These are phyloP conservation scores for Bubo bubo DNA, from an alignment of 2,113 vertebrate species.

Conservation along the genomic window DNA sequence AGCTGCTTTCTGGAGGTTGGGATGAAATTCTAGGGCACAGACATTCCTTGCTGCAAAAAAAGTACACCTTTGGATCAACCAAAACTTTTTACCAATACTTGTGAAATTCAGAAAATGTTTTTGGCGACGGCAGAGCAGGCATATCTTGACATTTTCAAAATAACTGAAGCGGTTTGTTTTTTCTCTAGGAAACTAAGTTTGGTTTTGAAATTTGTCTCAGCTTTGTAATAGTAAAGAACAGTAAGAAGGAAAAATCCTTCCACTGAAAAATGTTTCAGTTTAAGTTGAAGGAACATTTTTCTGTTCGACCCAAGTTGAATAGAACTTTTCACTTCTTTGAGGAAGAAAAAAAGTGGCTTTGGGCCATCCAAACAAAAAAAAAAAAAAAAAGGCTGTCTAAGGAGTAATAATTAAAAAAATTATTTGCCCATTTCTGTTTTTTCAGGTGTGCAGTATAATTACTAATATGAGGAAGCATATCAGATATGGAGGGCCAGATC, in stretches of 20 bases:
- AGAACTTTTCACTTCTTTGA: background rate
- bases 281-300: background rate
- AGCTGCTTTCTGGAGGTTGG: background rate
- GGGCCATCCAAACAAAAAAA: background rate
- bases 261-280: background rate
- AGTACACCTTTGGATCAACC: background rate
- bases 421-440: background rate
- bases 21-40: background rate
- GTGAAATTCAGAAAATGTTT: conserved; percentile 18
- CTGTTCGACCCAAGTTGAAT: background rate
- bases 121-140: background rate
- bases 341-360: background rate
- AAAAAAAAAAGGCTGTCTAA: background rate
- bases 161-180: background rate
- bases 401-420: background rate
- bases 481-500: background rate
- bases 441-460: background rate
- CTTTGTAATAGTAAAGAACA: background rate
- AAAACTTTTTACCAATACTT: background rate
- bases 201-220: conserved; percentile 9
- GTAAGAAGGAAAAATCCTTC: background rate
- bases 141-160: background rate
- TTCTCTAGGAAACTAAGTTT: background rate
- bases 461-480: background rate
- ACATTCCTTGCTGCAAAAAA: background rate